Evolutionary conservation across 2,888 invertebrate species (phyloP).

Genomic region (Syritta pipiens): DNA sequence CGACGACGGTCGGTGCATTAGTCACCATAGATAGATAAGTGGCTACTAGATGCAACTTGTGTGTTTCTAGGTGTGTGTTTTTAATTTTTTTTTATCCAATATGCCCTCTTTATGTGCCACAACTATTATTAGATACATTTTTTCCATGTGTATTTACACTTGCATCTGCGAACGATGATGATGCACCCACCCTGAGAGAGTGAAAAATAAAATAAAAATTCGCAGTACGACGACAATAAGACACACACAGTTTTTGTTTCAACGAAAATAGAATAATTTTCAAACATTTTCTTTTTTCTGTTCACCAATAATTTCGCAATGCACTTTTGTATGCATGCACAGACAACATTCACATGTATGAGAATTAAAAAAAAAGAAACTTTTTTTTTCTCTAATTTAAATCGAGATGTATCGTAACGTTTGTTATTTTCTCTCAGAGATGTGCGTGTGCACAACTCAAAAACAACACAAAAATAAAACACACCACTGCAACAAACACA

Average conservation of each 20-base stretch:
- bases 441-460: constrained; percentile 53
- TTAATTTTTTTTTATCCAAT: constrained; percentile 39
- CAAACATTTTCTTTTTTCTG: no score
- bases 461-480: constrained; percentile 27
- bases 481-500: constrained; percentile 15
- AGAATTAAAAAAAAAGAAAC: no score
- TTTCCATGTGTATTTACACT: constrained; percentile 47
- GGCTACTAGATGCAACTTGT: constrained; percentile 46
- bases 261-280: constrained; percentile 57
- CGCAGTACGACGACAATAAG: constrained; percentile 29
- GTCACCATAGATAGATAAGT: constrained; percentile 40
- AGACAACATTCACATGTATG: no score
- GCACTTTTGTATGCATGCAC: constrained; percentile 31
- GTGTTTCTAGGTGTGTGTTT: background rate
- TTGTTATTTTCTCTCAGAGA: constrained; percentile 17
- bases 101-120: constrained; percentile 54
- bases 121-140: constrained; percentile 62
- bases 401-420: constrained; percentile 23
- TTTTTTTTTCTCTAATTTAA: no score
- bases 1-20: constrained; percentile 21
- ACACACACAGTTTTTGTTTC: constrained; percentile 32
- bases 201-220: constrained; percentile 1
- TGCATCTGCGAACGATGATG: constrained; percentile 44
- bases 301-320: constrained; percentile 65
- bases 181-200: constrained; percentile 21